Percentiles rank a stretch among this genome's conserved stretches.
Conservation (phyloP, 2,888 invertebrate species). For the Oscheius sp. region DNA sequence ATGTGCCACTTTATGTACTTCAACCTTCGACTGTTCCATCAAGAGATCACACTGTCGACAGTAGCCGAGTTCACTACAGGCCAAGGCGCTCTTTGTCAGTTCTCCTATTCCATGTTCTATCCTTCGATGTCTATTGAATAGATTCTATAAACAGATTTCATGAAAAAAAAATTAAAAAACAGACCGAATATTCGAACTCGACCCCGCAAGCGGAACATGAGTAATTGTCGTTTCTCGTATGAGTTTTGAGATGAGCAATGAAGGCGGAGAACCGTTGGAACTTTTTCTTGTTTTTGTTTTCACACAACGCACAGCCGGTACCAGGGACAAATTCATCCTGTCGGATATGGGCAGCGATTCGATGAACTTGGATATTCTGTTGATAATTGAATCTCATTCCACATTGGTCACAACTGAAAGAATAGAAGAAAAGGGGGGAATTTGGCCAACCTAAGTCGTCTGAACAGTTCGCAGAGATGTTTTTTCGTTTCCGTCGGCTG, state of each 20-base stretch:
- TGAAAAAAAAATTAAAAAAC: background rate
- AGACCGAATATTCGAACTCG: slow-evolving; percentile 33
- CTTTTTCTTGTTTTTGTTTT: slow-evolving; percentile 9
- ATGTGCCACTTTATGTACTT: slow-evolving; percentile 33
- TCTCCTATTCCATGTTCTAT: slow-evolving; percentile 33
- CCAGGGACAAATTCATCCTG: slow-evolving; percentile 32
- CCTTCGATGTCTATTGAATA: slow-evolving; percentile 36
- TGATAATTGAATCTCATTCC: slow-evolving; percentile 26
- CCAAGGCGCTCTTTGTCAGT: background rate
- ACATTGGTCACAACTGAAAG: slow-evolving; percentile 34
- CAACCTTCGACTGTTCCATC: slow-evolving; percentile 33
- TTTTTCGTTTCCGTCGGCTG: background rate
- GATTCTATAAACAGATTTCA: slow-evolving; percentile 23
- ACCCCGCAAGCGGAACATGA: slow-evolving; percentile 38
- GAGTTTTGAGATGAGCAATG: slow-evolving; percentile 43
- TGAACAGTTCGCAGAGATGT: background rate
- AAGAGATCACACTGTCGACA: slow-evolving; percentile 43
- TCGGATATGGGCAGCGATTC: slow-evolving; percentile 6
- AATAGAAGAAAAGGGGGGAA: background rate
- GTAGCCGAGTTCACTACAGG: slow-evolving; percentile 35
- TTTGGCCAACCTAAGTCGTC: background rate
- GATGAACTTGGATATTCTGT: slow-evolving; percentile 30
- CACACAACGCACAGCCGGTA: slow-evolving; percentile 36
- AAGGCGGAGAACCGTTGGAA: slow-evolving; percentile 38
- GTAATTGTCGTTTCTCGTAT: slow-evolving; percentile 34